Percentiles rank a stretch among this genome's conserved stretches.
phyloP scores from a whole-genome alignment of 1,140 invertebrate genomes.

The Anoplolepis gracilipes region DNA sequence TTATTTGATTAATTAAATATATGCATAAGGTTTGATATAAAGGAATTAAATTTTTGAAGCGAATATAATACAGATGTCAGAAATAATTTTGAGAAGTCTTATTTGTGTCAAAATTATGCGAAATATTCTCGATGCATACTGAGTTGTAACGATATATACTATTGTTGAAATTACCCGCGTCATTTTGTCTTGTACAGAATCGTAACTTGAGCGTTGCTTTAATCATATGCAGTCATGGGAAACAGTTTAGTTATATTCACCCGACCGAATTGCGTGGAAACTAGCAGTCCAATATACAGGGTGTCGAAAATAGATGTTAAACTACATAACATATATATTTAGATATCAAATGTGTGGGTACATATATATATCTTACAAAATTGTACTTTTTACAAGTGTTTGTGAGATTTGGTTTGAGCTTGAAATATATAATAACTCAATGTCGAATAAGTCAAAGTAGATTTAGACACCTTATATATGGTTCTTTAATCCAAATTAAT shows the following conservation, averaged over 20 bases:
- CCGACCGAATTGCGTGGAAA: background rate
- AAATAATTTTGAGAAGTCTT: background rate
- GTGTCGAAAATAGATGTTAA: background rate
- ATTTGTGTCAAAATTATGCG: background rate
- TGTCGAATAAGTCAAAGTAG: background rate
- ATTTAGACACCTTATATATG: background rate
- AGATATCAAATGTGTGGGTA: too few species aligned
- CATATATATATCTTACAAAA: background rate
- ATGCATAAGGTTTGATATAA: background rate
- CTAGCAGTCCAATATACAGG: background rate
- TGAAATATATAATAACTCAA: background rate
- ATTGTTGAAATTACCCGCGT: slow-evolving; percentile 5
- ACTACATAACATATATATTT: too few species aligned
- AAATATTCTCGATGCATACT: background rate
- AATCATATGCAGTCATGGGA: slow-evolving; percentile 23
- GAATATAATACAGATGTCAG: background rate
- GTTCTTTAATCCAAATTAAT: slow-evolving; percentile 11
- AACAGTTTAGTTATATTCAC: slow-evolving; percentile 45
- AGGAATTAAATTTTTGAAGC: background rate
- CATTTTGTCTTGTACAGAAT: slow-evolving; percentile 11
- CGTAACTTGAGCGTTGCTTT: slow-evolving; percentile 44
- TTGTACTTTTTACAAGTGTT: background rate
- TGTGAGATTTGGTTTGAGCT: too few species aligned
- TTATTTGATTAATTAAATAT: background rate
- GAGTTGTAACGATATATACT: background rate